These are phyloP conservation scores for Calliphora vicina DNA, from an alignment of 1,140 invertebrate genomes.

Conservation along the genomic window DNA sequence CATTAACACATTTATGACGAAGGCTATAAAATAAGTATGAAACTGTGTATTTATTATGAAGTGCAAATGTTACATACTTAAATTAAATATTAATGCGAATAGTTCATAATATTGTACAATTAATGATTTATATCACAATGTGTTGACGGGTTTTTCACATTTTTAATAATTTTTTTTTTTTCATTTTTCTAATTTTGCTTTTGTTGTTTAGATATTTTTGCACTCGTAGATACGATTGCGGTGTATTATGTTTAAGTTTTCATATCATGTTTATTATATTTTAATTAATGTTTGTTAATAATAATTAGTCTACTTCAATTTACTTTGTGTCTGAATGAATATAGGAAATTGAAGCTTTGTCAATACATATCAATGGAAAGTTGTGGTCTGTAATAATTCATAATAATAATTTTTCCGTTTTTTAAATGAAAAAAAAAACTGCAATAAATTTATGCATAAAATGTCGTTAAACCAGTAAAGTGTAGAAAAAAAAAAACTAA, in stretches of 20 bases:
- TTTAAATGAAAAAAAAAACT: background rate
- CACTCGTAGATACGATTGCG: background rate
- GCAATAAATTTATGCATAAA: constrained; percentile 7
- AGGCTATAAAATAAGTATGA: background rate
- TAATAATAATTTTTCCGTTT: constrained; percentile 12
- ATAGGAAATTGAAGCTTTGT: constrained; percentile 26
- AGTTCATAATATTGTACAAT: background rate
- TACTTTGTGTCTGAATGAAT: constrained; percentile 5
- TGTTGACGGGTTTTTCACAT: background rate
- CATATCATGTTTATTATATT: background rate
- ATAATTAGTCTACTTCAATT: background rate
- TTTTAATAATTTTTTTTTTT: no score
- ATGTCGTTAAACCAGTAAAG: constrained; percentile 22
- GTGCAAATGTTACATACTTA: background rate
- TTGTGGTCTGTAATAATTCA: constrained; percentile 25
- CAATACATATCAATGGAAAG: constrained; percentile 29
- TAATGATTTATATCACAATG: background rate
- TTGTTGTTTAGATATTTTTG: no score
- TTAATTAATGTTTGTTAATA: background rate
- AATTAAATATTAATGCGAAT: background rate
- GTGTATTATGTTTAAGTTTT: background rate
- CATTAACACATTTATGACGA: background rate
- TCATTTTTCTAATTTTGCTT: no score
- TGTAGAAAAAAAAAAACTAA: background rate
- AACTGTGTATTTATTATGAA: background rate